Base-by-base conservation (phyloP, 2,888 invertebrate species). In the Plebejus anna region DNA sequence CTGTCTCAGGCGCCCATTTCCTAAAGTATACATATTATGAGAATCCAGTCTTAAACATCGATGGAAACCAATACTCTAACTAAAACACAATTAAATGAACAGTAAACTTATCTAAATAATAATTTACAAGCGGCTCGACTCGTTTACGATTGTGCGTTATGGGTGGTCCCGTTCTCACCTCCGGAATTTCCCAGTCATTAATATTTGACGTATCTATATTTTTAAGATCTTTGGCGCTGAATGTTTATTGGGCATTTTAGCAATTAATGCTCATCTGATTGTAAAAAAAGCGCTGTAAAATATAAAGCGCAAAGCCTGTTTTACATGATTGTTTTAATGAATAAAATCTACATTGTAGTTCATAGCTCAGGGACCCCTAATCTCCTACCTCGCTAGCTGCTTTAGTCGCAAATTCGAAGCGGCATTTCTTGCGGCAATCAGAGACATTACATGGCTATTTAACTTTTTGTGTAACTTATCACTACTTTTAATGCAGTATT, bases 41-140 rank as follows among this genome's bases (percentile, higher is more conserved):
- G 72, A 7, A 47, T 72, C 72, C 47, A 47, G 47, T 22, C 4
- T 72, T 11, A 47, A 6, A 47, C 13, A 72, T 72, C 72, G n/a
- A 72, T 28, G 72, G n/a, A 11, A 42, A 47, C 47, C 22, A 47
- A 72, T 72, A 36, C n/a, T 47, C 28, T 22, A 11, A 72, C 72
- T 72, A 72, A 72, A 42, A 42, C 47, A 71, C 71, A 72, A 72
- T 72, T 72, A 72, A 72, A 72, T 72, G 72, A 72, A 66, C 32
- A 32, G 42, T 72, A 42, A 22, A 11, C 47, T 47, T 72, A 72
- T 72, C 72, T 72, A 47, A 72, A 72, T 72, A 47, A 72, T 72
- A 72, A 72, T 42, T 72, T 72, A 72, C 47, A 22, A 47, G 22
- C 42, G 72, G 7, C 22, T 42, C 11, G 5, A 22, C 42, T 47